These are phyloP conservation scores for Temnothorax ravouxi DNA, from an alignment of 2,888 invertebrate genomes.

Conservation along the genomic window DNA sequence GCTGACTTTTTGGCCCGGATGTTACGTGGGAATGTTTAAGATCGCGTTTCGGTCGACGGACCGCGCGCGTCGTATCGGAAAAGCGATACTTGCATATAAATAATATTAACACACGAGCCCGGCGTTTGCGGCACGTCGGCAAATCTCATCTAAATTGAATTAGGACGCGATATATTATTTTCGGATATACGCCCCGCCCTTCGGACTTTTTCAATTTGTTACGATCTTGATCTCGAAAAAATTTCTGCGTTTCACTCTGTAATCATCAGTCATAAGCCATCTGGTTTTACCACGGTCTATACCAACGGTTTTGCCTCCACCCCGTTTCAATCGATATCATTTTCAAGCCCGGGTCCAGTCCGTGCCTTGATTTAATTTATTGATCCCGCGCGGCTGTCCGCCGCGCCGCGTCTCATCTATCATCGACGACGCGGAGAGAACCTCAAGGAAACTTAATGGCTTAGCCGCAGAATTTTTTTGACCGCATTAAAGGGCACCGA, in stretches of 20 bases:
- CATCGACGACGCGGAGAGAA: conserved; percentile 36
- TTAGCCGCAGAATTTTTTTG: conserved; percentile 48
- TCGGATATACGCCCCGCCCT: conserved; percentile 5
- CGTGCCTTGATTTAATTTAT: conserved; percentile 68
- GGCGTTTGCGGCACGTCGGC: not conserved
- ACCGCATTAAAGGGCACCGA: conserved; percentile 43
- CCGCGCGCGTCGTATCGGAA: not conserved
- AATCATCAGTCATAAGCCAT: conserved; percentile 69
- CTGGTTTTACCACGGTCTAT: conserved; percentile 58
- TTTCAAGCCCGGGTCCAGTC: conserved; percentile 60
- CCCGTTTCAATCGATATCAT: conserved; percentile 66
- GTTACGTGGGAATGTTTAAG: conserved; percentile 60
- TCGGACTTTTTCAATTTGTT: conserved; percentile 65
- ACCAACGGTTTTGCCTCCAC: conserved; percentile 52
- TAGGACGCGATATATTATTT: conserved; percentile 36
- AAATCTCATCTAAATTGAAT: conserved; percentile 45
- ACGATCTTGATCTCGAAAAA: conserved; percentile 61
- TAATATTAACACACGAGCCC: conserved; percentile 33
- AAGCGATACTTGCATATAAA: conserved; percentile 35
- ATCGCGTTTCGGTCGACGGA: not conserved
- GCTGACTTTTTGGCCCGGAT: conserved; percentile 49
- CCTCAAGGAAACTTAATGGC: conserved; percentile 52
- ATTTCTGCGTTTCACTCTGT: conserved; percentile 68
- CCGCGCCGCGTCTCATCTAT: conserved; percentile 63
- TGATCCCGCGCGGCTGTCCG: conserved; percentile 45